phyloP scores from a whole-genome alignment of 2,888 invertebrate species.

The Calephelis perditalis region DNA sequence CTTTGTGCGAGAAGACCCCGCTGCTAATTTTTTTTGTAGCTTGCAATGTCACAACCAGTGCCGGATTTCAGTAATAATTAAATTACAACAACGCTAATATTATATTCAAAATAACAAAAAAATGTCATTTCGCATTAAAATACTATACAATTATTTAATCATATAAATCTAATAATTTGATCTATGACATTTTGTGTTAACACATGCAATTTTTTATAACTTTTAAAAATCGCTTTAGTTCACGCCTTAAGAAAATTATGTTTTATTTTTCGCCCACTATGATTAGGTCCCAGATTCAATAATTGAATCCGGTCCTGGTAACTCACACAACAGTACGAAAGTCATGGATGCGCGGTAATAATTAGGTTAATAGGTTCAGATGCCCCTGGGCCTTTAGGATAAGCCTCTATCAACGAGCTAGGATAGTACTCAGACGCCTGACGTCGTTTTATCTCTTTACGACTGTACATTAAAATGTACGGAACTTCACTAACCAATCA shows the following conservation, averaged over 20 bases:
- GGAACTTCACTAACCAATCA: background rate
- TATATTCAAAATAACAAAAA: too few species aligned
- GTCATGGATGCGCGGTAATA: constrained; percentile 10
- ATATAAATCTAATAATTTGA: too few species aligned
- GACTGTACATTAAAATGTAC: constrained; percentile 1
- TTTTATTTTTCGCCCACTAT: too few species aligned
- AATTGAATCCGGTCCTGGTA: background rate
- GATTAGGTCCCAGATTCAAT: background rate
- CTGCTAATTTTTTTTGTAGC: background rate
- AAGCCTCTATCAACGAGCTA: constrained; percentile 74
- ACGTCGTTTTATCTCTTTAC: constrained; percentile 16
- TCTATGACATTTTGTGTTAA: too few species aligned
- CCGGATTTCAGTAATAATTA: background rate
- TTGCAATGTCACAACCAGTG: background rate
- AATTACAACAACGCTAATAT: background rate
- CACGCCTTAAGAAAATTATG: too few species aligned
- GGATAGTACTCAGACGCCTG: constrained; percentile 37
- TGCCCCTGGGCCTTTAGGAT: constrained; percentile 32
- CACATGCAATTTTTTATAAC: too few species aligned
- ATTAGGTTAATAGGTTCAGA: constrained; percentile 10
- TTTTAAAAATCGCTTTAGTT: too few species aligned
- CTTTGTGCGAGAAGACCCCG: background rate
- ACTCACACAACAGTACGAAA: background rate
- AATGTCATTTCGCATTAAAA: too few species aligned
- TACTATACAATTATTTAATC: too few species aligned